Evolutionary conservation across 2,888 invertebrate species (phyloP), one percentile per base, ranked within the genome.

Genomic region (Piscicola geometra): DNA sequence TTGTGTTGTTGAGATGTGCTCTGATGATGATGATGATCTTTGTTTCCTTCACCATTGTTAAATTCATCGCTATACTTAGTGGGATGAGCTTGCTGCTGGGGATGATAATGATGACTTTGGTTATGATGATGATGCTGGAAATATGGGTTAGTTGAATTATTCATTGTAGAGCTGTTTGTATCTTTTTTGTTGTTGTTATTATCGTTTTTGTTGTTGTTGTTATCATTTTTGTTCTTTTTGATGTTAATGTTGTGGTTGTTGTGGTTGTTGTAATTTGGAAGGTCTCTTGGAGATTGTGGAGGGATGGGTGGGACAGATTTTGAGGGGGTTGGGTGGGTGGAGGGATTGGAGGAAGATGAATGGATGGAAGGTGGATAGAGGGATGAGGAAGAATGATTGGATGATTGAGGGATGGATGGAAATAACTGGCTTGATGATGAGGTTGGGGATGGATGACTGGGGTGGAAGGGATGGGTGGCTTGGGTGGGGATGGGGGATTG

Each of bases 291-390:
- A 56, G 60, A 18, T 15, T 5, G n/a, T 56, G 25, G 21, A 56
- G 9, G 5, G 21, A 56, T 3, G 9, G 60, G 60, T 18, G 60
- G 60, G n/a, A 56, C 60, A 21, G 60, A 56, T 56, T 56, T 56
- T 56, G 60, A 56, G 5, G 60, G 60, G 60, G 60, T 25, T 18
- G 60, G 60, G n/a, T 56, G 60, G n/a, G n/a, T 25, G 60, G 60
- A 56, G 3, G 21, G 60, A 56, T 3, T 18, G 60, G 60, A 25
- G 9, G 25, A n/a, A 25, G 60, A 15, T 18, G 60, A n/a, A 56
- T 25, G 60, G 60, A 21, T 18, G 60, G 60, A 25, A 5, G 60
- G n/a, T 56, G 21, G n/a, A 56, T 25, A n/a, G 60, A 25, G n/a
- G 25, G n/a, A 56, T 56, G 15, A 41, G 41, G 15, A 41, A 9